These are phyloP conservation scores for Dendronephthya gigantea DNA, from an alignment of 64 coral and sea anemone species.

Conservation along the genomic window DNA sequence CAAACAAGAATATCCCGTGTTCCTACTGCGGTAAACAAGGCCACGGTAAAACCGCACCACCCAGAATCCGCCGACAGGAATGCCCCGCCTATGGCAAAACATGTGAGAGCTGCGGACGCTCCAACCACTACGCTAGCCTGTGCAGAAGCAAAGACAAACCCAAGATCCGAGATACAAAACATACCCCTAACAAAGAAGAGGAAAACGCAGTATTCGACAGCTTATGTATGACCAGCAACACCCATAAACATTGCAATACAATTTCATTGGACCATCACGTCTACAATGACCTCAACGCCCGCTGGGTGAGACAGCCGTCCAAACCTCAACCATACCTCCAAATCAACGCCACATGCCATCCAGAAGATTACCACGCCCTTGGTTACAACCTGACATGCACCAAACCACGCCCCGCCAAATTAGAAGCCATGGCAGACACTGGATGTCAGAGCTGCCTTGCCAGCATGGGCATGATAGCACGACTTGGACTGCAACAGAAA, in stretches of 20 bases:
- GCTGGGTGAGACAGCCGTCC: no score
- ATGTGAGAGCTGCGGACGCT: background rate
- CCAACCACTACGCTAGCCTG: background rate
- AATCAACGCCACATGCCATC: no score
- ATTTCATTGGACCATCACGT: no score
- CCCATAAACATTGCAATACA: no score
- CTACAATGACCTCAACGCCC: no score
- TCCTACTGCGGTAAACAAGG: background rate
- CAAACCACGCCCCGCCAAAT: background rate
- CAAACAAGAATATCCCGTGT: background rate
- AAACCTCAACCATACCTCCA: no score
- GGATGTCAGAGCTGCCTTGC: no score
- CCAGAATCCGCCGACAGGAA: background rate
- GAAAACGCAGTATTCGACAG: background rate
- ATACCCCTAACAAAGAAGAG: background rate
- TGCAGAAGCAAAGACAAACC: background rate
- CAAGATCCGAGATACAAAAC: background rate
- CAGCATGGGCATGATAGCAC: background rate
- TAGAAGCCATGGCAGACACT: background rate
- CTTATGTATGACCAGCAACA: background rate
- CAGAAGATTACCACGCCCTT: no score
- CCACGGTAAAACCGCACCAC: background rate
- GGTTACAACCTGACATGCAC: no score
- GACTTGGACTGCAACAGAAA: background rate
- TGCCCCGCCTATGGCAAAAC: constrained; percentile 2